Percentiles rank a stretch among this genome's conserved stretches.
These are phyloP conservation scores for Cotesia chilonis DNA, from an alignment of 1,140 invertebrate species.

Conservation along the genomic window DNA sequence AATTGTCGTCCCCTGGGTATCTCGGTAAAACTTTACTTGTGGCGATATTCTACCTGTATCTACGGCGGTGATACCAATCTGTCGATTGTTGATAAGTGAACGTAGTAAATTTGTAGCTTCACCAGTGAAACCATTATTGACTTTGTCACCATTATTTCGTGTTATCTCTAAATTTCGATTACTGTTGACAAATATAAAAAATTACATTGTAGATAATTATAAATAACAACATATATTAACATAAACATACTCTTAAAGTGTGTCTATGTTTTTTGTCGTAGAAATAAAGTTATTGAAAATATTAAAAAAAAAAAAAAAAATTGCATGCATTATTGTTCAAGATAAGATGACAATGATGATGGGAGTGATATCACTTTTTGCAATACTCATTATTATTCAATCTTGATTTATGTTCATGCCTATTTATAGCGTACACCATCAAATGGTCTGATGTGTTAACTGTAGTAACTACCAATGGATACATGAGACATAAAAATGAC, in stretches of 20 bases:
- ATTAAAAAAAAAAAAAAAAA: conserved; percentile 22
- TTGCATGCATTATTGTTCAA: conserved; percentile 12
- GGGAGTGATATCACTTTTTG: conserved; percentile 41
- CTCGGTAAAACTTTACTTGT: conserved; percentile 59
- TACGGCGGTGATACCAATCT: conserved; percentile 72
- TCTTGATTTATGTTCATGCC: conserved; percentile 43
- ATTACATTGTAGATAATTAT: conserved; percentile 6
- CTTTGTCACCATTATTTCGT: conserved; percentile 61
- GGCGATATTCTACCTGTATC: conserved; percentile 59
- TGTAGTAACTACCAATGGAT: too few relatives aligned
- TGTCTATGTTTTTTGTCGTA: too few relatives aligned
- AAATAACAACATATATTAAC: conserved; percentile 22
- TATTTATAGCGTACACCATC: conserved; percentile 36
- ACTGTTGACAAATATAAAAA: conserved; percentile 45
- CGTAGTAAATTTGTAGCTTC: conserved; percentile 78
- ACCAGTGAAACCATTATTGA: conserved; percentile 64
- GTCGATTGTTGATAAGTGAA: conserved; percentile 77
- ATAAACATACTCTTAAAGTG: background rate
- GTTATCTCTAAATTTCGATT: conserved; percentile 63
- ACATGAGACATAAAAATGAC: conserved; percentile 10
- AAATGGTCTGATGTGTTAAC: conserved; percentile 10
- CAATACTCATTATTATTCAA: conserved; percentile 43
- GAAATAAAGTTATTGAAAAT: conserved; percentile 20
- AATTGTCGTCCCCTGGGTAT: conserved; percentile 57
- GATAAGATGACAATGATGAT: conserved; percentile 33